phyloP scores from a whole-genome alignment of 2,888 invertebrate genomes.

The Pristionchus japonicus region DNA sequence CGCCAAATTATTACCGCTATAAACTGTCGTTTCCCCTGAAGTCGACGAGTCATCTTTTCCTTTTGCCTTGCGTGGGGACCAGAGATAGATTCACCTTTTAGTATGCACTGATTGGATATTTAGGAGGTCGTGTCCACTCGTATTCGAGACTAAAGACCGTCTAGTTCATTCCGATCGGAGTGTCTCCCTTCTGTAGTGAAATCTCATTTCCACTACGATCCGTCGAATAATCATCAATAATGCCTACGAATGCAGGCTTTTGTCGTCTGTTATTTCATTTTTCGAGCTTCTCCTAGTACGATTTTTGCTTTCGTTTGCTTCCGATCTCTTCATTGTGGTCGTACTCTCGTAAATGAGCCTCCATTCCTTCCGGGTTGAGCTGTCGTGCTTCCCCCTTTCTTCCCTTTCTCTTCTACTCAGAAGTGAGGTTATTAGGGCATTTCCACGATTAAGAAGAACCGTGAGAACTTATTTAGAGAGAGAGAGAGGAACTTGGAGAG shows the following conservation, averaged over 20 bases:
- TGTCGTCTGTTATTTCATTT: background rate
- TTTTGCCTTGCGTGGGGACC: background rate
- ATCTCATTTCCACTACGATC: no score
- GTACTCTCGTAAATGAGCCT: background rate
- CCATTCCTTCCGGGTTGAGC: background rate
- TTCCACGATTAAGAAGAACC: background rate
- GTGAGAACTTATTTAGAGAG: background rate
- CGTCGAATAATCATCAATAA: conserved; percentile 8
- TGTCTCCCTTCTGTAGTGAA: no score
- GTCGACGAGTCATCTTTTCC: background rate
- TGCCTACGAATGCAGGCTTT: background rate
- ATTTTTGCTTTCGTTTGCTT: background rate
- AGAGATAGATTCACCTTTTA: background rate
- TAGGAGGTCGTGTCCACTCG: background rate
- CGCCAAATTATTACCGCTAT: background rate
- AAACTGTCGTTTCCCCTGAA: background rate
- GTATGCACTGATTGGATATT: background rate
- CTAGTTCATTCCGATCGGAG: background rate
- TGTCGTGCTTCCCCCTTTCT: background rate
- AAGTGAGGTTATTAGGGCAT: background rate
- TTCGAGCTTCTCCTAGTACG: background rate
- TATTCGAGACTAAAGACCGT: background rate
- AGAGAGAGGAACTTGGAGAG: background rate
- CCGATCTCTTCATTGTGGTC: conserved; percentile 2
- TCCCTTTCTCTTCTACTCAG: background rate